Conservation (phyloP, 2,113 vertebrate genomes). For the Eptesicus fuscus region DNA sequence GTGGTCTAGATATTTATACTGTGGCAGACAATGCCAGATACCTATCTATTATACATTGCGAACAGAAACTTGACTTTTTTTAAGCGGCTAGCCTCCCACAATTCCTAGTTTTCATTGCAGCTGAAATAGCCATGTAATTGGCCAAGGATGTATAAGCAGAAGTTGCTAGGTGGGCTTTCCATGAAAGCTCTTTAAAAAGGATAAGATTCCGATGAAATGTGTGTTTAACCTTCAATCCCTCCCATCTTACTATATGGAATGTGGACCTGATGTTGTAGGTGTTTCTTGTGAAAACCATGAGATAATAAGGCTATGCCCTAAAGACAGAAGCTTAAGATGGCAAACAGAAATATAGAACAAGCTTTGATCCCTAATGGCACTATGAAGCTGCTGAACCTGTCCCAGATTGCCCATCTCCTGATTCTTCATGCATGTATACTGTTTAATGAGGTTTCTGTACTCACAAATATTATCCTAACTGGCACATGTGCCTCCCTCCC, state of each 20-base stretch:
- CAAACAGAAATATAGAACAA: neutral
- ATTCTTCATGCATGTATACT: neutral
- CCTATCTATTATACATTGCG: neutral
- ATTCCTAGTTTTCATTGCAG: neutral
- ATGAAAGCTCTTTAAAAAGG: neutral
- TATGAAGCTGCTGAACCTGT: neutral
- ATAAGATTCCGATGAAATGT: neutral
- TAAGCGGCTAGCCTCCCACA: neutral
- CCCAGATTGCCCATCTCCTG: neutral
- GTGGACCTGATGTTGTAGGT: neutral
- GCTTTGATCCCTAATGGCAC: neutral
- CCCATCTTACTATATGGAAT: neutral
- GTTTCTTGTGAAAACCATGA: neutral
- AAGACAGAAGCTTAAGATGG: neutral
- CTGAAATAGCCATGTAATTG: neutral
- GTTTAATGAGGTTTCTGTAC: neutral
- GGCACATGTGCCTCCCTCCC: neutral
- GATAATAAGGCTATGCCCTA: neutral
- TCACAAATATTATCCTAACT: neutral
- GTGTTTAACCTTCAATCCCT: neutral
- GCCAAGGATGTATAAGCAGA: neutral
- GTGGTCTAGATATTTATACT: neutral
- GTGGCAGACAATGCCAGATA: neutral
- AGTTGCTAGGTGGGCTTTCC: neutral
- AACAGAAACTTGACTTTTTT: neutral